Conservation (phyloP, 2,797 vertebrate species). For the Trichosurus vulpecula region DNA sequence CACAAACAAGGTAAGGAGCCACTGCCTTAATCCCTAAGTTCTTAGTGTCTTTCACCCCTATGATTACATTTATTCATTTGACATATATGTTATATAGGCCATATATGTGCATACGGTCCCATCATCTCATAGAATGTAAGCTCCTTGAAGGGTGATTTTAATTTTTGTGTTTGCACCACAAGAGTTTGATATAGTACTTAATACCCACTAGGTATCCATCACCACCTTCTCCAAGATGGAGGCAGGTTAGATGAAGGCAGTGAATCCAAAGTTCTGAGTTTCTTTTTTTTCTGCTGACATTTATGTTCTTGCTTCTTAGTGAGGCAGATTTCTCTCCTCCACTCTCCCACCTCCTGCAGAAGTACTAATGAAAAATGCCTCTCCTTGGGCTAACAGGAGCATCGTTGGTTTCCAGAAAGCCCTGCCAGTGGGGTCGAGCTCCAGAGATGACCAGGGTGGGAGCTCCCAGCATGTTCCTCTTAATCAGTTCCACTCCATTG, state of each 20-base stretch:
- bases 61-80: not conserved
- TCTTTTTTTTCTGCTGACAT: not conserved
- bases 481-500: not conserved
- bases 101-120: not conserved
- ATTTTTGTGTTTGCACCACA: not conserved
- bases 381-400: not conserved
- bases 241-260: not conserved
- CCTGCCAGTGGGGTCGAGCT: not conserved
- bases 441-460: not conserved
- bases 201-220: not conserved
- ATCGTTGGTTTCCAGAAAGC: not conserved
- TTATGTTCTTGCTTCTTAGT: not conserved
- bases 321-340: not conserved
- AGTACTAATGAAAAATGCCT: not conserved
- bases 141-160: not conserved
- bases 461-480: not conserved
- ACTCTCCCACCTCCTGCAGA: not conserved
- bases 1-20: not conserved
- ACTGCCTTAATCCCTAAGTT: not conserved
- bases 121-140: not conserved
- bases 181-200: too few relatives aligned
- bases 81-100: not conserved
- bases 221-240: not conserved
- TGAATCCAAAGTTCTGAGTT: not conserved
- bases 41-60: not conserved